Conservation (phyloP, 2,113 vertebrate genomes). For the Sisor rabdophorus region DNA sequence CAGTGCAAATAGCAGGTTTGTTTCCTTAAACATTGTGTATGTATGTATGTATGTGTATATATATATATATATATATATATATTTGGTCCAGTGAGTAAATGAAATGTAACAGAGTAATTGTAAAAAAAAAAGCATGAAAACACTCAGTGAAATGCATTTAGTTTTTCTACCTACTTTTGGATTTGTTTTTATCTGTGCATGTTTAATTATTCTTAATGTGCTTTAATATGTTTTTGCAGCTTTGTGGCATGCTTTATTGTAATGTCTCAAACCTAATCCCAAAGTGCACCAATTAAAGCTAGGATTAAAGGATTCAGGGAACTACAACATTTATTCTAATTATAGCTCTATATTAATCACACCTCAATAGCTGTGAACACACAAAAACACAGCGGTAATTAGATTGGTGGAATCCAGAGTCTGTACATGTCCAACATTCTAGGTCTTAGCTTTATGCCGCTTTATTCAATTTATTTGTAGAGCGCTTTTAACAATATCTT, state of each 20-base stretch:
- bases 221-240: background rate
- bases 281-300: conserved; percentile 22
- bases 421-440: background rate
- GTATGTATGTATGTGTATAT: too few species aligned
- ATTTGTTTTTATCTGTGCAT: background rate
- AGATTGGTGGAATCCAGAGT: conserved; percentile 12
- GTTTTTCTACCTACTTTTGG: background rate
- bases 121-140: background rate
- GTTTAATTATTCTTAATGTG: background rate
- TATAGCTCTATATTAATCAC: conserved; percentile 34
- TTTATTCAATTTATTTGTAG: too few species aligned
- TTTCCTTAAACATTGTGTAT: too few species aligned
- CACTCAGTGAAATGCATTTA: background rate
- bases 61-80: too few species aligned
- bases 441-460: conserved; percentile 15
- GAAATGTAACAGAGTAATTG: background rate
- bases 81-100: background rate
- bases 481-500: too few species aligned
- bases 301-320: conserved; percentile 34
- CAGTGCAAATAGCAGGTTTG: conserved; percentile 98
- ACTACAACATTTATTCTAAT: conserved; percentile 18
- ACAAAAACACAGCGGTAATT: conserved; percentile 36
- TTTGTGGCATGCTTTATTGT: background rate
- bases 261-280: conserved; percentile 17
- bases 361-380: conserved; percentile 38